Conservation (phyloP, 2,797 vertebrate genomes). For the Leontocebus nigricollis region DNA sequence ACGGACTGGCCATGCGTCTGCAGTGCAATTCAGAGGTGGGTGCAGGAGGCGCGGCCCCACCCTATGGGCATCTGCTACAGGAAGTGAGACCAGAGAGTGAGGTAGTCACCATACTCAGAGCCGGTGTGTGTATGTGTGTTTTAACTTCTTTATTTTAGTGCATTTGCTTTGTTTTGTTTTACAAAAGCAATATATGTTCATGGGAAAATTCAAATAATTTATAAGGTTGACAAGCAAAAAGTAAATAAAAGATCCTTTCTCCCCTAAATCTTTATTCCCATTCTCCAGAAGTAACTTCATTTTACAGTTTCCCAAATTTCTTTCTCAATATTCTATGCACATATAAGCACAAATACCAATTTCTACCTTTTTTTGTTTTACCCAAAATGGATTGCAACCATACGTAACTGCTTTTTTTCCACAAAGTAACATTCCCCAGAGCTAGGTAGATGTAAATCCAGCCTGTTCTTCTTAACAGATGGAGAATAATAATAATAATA, state of each 20-base stretch:
- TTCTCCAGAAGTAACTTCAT: not conserved
- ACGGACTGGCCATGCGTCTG: not conserved
- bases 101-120: rapidly evolving
- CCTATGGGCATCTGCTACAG: rapidly evolving
- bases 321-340: not conserved
- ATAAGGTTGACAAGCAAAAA: not conserved
- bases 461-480: not conserved
- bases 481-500: not conserved
- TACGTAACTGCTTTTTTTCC: not conserved
- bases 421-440: not conserved
- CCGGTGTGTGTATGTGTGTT: rapidly evolving
- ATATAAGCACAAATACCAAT: not conserved
- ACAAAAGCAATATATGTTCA: not conserved
- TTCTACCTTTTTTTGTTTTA: not conserved
- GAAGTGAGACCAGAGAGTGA: not conserved
- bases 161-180: not conserved
- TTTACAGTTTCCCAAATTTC: not conserved
- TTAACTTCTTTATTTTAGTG: not conserved
- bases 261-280: not conserved
- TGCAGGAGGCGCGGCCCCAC: not conserved
- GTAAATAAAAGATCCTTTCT: not conserved
- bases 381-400: not conserved
- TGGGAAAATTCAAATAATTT: constrained; percentile 19
- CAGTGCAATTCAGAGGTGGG: not conserved
- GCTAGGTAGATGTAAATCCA: not conserved